phyloP scores from a whole-genome alignment of 2,113 vertebrate species.

The Apodemus sylvaticus region DNA sequence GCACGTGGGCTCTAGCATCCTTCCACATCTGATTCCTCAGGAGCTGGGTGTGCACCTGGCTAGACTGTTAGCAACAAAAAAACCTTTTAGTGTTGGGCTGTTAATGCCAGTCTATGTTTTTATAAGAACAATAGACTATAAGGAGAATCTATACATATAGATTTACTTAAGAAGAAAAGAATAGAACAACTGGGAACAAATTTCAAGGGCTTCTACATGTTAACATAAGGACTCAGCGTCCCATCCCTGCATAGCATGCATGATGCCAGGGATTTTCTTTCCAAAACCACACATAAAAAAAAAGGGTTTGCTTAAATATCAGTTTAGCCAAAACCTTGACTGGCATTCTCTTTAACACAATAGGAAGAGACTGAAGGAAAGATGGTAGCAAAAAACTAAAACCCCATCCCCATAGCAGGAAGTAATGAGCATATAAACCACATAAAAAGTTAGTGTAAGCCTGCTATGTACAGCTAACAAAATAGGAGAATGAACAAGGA shows the following conservation, averaged over 20 bases:
- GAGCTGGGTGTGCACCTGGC: background rate
- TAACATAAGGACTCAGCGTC: background rate
- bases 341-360: background rate
- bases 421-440: background rate
- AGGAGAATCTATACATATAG: background rate
- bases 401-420: background rate
- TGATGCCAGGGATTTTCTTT: background rate
- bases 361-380: background rate
- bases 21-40: background rate
- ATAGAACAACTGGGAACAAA: background rate
- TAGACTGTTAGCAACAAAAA: background rate
- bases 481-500: background rate
- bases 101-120: slow-evolving; percentile 1
- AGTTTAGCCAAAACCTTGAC: slow-evolving; percentile 26
- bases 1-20: background rate
- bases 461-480: background rate
- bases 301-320: background rate
- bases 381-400: background rate
- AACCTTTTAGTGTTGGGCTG: background rate
- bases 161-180: slow-evolving; percentile 5
- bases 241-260: background rate
- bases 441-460: background rate
- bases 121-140: background rate
- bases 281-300: background rate
- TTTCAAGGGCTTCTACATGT: slow-evolving; percentile 34